phyloP scores from a whole-genome alignment of 2,797 vertebrate species.

The Dermochelys coriacea region DNA sequence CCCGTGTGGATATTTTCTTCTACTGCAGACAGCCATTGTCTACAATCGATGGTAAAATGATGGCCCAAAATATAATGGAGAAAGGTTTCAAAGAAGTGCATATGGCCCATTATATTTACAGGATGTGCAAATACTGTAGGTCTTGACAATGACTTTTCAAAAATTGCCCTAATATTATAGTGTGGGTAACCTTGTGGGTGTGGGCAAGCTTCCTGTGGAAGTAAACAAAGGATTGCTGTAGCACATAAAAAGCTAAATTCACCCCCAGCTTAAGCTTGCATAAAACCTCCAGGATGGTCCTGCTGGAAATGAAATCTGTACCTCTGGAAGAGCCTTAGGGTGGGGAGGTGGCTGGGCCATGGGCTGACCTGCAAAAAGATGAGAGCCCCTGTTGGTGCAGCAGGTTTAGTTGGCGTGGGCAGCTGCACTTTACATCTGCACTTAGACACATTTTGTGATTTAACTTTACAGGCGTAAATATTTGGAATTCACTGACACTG shows the following conservation, averaged over 20 bases:
- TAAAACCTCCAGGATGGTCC: background rate
- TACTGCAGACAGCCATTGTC: background rate
- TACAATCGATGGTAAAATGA: slow-evolving; percentile 14
- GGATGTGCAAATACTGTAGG: accelerated
- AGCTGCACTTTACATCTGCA: background rate
- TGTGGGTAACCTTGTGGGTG: background rate
- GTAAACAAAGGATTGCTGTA: background rate
- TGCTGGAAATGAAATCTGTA: background rate
- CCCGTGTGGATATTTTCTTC: background rate
- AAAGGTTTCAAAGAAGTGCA: background rate
- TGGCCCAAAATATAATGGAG: background rate
- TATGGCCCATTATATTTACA: background rate
- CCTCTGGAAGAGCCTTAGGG: background rate
- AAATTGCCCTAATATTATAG: background rate
- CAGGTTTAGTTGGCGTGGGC: background rate
- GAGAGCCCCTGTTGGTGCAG: background rate
- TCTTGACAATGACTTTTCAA: background rate
- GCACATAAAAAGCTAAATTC: background rate
- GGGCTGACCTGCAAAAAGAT: background rate
- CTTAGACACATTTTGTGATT: too few species aligned
- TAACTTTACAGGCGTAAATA: too few species aligned
- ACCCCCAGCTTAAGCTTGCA: background rate
- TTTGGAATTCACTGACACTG: too few species aligned
- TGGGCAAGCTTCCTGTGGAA: background rate
- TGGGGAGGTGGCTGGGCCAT: too few species aligned